Percentiles rank a stretch among this genome's conserved stretches.
Conservation (phyloP, 2,113 vertebrate species). For the Sitta europaea region DNA sequence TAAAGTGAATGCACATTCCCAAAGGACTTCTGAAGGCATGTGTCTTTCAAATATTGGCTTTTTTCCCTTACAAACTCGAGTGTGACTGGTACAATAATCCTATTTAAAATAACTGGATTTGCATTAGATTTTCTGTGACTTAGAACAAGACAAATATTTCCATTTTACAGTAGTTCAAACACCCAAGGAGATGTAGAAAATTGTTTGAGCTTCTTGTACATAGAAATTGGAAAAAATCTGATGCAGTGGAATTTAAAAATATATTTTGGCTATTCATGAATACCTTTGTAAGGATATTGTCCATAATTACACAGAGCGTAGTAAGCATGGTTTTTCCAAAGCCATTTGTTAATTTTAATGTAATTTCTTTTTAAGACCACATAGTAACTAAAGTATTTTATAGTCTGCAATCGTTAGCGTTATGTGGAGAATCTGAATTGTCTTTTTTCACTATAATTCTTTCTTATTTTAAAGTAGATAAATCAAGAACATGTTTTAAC, state of each 20-base stretch:
- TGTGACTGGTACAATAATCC: neutral
- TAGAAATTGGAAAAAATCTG: neutral
- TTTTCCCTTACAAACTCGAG: neutral
- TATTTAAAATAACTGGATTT: neutral
- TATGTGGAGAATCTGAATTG: neutral
- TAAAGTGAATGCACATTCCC: neutral
- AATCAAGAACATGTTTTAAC: slow-evolving; percentile 36
- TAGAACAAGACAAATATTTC: neutral
- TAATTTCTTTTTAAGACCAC: neutral
- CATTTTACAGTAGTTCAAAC: neutral
- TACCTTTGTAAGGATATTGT: neutral
- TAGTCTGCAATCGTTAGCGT: neutral
- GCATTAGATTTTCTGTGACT: neutral
- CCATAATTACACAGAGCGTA: neutral
- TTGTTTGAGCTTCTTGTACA: neutral
- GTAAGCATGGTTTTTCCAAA: neutral
- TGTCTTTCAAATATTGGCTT: neutral
- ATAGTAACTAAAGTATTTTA: neutral
- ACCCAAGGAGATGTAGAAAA: neutral
- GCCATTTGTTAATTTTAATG: neutral
- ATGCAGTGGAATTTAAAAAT: neutral
- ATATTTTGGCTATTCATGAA: neutral
- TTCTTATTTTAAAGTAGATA: neutral
- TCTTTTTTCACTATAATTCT: neutral
- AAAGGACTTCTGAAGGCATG: neutral